Percentiles rank a stretch among this genome's conserved stretches.
Conservation (phyloP, 2,113 vertebrate species). For the Aspiorhynchus laticeps region DNA sequence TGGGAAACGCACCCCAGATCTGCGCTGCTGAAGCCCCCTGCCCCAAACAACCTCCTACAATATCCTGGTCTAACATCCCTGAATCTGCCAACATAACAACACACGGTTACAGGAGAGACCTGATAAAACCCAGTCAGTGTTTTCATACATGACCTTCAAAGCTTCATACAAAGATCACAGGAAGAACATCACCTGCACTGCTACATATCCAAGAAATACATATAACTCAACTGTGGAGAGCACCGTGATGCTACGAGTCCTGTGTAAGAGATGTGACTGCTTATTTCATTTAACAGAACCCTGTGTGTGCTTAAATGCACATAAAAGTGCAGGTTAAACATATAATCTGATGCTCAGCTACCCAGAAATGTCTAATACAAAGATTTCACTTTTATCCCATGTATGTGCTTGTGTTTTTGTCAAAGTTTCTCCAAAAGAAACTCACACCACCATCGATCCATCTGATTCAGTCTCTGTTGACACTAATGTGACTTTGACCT, state of each 20-base stretch:
- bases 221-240: too few species aligned
- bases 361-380: background rate
- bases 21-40: too few species aligned
- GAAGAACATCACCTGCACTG: too few species aligned
- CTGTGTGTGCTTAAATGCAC: background rate
- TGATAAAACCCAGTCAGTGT: too few species aligned
- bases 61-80: too few species aligned
- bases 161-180: too few species aligned
- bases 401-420: background rate
- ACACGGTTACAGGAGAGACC: too few species aligned
- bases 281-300: background rate
- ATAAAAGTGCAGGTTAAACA: background rate
- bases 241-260: slow-evolving; percentile 37
- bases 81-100: too few species aligned
- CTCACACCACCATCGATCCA: background rate
- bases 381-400: background rate
- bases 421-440: slow-evolving; percentile 17
- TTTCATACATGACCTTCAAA: too few species aligned
- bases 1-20: too few species aligned
- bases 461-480: background rate
- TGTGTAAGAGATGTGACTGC: slow-evolving; percentile 51
- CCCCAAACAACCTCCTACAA: too few species aligned
- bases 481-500: slow-evolving; percentile 19
- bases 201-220: too few species aligned
- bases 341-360: background rate